Evolutionary conservation across 2,888 invertebrate genomes (phyloP).

Genomic region (Crossocerus cetratus): DNA sequence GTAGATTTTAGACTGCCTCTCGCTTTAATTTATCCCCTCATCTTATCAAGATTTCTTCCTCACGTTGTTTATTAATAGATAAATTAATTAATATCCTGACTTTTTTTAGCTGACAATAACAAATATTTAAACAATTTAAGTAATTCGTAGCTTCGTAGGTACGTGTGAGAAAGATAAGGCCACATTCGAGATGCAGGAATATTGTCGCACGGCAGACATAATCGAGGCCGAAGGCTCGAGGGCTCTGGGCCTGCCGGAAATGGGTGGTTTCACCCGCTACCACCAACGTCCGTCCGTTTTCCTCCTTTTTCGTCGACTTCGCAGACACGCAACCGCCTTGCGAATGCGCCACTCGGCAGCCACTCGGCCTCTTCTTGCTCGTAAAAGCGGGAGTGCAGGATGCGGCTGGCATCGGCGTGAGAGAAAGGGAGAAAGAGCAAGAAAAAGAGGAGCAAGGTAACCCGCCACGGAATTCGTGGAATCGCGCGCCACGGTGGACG

Average conservation of each 20-base stretch:
- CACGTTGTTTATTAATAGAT: no score
- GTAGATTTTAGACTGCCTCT: no score
- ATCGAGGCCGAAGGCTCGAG: conserved; percentile 38
- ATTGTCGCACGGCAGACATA: conserved; percentile 1
- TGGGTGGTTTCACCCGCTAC: conserved; percentile 73
- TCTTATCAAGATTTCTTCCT: no score
- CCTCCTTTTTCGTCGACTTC: conserved; percentile 51
- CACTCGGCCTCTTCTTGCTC: conserved; percentile 46
- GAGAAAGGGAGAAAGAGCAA: conserved; percentile 20
- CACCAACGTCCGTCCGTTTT: conserved; percentile 61
- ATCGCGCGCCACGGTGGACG: conserved; percentile 30
- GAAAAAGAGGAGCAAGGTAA: conserved; percentile 43
- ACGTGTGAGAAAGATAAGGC: conserved; percentile 18
- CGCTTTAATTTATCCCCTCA: no score
- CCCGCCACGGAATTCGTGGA: conserved; percentile 40
- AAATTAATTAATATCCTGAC: no score
- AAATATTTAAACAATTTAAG: no score
- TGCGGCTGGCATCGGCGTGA: conserved; percentile 12
- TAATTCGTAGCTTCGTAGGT: no score
- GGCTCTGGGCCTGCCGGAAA: conserved; percentile 69
- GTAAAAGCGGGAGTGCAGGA: conserved; percentile 51
- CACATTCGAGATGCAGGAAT: conserved; percentile 18
- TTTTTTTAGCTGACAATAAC: no score
- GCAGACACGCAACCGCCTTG: conserved; percentile 45
- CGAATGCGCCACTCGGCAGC: conserved; percentile 30